Percentiles rank a stretch among this genome's conserved stretches.
Evolutionary conservation across 2,113 vertebrate species (phyloP).

Genomic region (Cranoglanis bouderius): DNA sequence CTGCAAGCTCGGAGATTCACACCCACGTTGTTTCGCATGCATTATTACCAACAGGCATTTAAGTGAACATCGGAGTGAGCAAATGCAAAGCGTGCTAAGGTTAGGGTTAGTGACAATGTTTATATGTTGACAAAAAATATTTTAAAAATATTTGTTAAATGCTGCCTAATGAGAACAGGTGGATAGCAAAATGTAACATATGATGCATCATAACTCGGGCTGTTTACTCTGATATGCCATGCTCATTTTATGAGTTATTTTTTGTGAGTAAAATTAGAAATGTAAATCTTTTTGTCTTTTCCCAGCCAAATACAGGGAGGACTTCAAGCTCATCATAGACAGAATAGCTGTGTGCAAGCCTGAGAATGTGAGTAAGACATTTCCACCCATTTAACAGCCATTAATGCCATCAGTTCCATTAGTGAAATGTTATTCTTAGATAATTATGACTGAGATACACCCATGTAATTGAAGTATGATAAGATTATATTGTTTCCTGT

Average conservation of each 20-base stretch:
- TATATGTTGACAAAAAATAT: background rate
- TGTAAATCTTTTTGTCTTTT: slow-evolving; percentile 27
- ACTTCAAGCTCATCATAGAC: slow-evolving; percentile 79
- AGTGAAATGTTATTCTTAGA: background rate
- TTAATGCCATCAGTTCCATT: background rate
- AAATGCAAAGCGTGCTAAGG: background rate
- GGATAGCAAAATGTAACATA: background rate
- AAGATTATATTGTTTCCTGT: background rate
- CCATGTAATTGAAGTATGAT: slow-evolving; percentile 1
- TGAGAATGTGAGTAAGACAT: slow-evolving; percentile 74
- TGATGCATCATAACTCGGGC: background rate
- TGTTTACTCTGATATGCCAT: background rate
- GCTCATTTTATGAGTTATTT: background rate
- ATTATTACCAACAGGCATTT: background rate
- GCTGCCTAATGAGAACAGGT: background rate
- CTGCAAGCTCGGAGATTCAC: slow-evolving; percentile 8
- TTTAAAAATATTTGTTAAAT: background rate
- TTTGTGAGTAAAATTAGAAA: background rate
- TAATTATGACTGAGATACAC: background rate
- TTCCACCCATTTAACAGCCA: background rate
- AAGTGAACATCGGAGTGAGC: background rate
- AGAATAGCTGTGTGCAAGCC: slow-evolving; percentile 77
- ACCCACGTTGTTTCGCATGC: background rate
- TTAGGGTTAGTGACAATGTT: background rate
- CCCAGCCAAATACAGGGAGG: slow-evolving; percentile 79